Percentiles rank a stretch among this genome's conserved stretches.
Evolutionary conservation across 2,888 invertebrate genomes (phyloP).

Genomic region (Nemotelus pantherinus): DNA sequence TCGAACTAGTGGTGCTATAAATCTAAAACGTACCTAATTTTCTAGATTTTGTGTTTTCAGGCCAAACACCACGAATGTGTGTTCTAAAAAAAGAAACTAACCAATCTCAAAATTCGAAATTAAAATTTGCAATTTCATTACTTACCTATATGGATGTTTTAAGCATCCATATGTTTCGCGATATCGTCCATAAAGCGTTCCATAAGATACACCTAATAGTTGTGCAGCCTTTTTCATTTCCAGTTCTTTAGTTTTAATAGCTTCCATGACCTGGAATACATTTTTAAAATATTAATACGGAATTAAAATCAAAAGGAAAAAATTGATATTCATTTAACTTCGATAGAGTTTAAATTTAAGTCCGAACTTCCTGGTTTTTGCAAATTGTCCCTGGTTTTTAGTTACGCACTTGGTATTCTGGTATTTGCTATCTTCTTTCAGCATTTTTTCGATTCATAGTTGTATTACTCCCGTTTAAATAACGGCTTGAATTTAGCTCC

Average conservation of each 20-base stretch:
- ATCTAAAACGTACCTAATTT: conserved; percentile 74
- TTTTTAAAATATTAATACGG: no score
- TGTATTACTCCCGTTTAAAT: no score
- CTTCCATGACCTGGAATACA: conserved; percentile 77
- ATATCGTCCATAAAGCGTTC: conserved; percentile 88
- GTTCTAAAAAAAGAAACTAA: conserved; percentile 40
- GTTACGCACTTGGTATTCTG: no score
- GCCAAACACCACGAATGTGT: conserved; percentile 75
- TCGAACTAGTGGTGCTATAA: no score
- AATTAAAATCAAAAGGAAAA: not conserved
- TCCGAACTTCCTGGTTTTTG: not conserved
- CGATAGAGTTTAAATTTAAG: conserved; percentile 6
- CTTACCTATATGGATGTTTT: conserved; percentile 84
- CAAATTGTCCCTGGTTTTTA: no score
- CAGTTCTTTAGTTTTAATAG: conserved; percentile 87
- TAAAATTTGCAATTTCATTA: not conserved
- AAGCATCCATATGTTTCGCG: conserved; percentile 89
- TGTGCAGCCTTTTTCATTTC: conserved; percentile 95
- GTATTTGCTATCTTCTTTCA: no score
- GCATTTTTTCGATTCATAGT: no score
- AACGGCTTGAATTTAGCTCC: no score
- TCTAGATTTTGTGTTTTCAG: conserved; percentile 79
- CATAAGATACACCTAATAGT: conserved; percentile 88
- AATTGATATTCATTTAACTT: not conserved
- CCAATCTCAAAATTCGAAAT: conserved; percentile 18